A percentile compares a stretch with the other conserved stretches of the same genome.
These are phyloP conservation scores for Drosophila hydei DNA, from an alignment of 1,140 invertebrate genomes.

Conservation along the genomic window DNA sequence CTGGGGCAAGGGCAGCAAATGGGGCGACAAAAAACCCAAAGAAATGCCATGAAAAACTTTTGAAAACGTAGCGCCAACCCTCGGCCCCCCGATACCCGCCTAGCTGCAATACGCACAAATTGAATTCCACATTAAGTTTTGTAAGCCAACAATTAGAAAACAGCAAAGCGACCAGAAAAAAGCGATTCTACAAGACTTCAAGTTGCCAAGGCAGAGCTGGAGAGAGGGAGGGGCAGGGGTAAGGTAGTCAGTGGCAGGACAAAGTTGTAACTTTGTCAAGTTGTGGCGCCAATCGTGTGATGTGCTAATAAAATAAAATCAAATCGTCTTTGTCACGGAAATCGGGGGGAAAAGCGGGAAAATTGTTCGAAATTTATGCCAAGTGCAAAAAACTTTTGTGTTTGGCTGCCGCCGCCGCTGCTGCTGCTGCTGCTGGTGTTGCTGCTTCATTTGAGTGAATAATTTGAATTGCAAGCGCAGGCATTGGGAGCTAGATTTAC, in stretches of 20 bases:
- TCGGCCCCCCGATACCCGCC: neutral
- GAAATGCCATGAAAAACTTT: constrained; percentile 50
- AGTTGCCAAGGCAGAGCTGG: constrained; percentile 2
- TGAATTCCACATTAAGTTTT: constrained; percentile 80
- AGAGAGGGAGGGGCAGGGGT: neutral
- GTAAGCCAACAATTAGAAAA: constrained; percentile 82
- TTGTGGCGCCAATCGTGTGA: constrained; percentile 79
- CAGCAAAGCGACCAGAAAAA: constrained; percentile 73
- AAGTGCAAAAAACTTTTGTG: constrained; percentile 75
- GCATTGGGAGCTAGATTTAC: constrained; percentile 58
- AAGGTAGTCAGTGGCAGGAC: constrained; percentile 29
- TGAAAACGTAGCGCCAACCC: constrained; percentile 12
- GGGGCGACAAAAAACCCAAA: constrained; percentile 55
- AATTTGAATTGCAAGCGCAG: constrained; percentile 72
- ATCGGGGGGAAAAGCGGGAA: neutral
- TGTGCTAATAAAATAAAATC: constrained; percentile 82
- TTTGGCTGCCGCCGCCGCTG: constrained; percentile 58
- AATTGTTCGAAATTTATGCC: constrained; percentile 65
- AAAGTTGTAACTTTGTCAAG: constrained; percentile 79
- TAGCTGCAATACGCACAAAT: constrained; percentile 60
- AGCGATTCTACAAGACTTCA: constrained; percentile 41
- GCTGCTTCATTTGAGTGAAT: constrained; percentile 78
- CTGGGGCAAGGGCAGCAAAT: neutral
- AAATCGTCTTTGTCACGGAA: constrained; percentile 30
- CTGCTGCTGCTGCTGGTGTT: constrained; percentile 43